A percentile compares a stretch with the other conserved stretches of the same genome.
These are phyloP conservation scores for Marmota flaviventris DNA, from an alignment of 2,113 vertebrate genomes.

Conservation along the genomic window DNA sequence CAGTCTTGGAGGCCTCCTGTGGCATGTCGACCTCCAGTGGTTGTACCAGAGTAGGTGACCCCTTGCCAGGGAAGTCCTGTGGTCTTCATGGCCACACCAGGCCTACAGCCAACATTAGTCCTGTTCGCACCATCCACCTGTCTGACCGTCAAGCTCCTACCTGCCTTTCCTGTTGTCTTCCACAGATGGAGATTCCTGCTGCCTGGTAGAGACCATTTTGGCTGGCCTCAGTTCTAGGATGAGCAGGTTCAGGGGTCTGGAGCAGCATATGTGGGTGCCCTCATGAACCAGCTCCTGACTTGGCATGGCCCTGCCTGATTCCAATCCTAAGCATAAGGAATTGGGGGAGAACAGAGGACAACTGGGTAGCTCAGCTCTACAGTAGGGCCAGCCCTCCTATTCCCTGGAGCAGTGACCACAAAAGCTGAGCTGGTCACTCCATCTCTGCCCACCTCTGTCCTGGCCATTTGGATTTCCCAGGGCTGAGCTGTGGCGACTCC, in stretches of 20 bases:
- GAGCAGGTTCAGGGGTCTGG: neutral
- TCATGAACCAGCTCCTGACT: neutral
- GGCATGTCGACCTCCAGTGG: too few species aligned
- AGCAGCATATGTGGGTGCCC: fast-evolving
- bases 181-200: too few species aligned
- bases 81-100: neutral
- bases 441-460: neutral
- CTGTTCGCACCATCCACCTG: neutral
- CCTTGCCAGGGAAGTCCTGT: neutral
- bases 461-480: neutral
- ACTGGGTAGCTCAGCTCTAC: neutral
- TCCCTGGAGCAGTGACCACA: neutral
- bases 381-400: neutral
- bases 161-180: neutral
- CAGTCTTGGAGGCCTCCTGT: neutral
- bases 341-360: fast-evolving
- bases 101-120: neutral
- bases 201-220: fast-evolving
- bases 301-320: neutral
- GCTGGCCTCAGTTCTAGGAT: neutral
- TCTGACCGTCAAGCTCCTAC: neutral
- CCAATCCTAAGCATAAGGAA: neutral
- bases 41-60: neutral
- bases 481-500: neutral
- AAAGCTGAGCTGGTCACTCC: neutral